Base-by-base conservation (phyloP, 2,113 vertebrate species). In the Tapirus terrestris region DNA sequence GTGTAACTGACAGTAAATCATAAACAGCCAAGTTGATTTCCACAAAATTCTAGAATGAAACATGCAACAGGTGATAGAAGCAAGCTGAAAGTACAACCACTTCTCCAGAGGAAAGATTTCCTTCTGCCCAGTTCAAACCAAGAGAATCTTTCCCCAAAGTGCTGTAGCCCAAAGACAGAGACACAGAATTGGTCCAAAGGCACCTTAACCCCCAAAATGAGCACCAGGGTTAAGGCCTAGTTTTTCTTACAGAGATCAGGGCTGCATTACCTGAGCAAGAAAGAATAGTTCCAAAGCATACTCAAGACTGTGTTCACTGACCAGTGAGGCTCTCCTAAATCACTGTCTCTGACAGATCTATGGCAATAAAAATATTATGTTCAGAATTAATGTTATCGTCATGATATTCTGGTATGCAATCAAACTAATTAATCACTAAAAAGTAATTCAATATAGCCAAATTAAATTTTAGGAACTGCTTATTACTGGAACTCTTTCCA, bases 21-120 rank as follows among this genome's bases (percentile, higher is more conserved):
- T 56, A 68, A 94, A 36, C 39, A 95, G 61, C 33, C 27, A 90
- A 92, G 31, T 81, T 91, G 51, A 48, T 12, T 43, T 77, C 36
- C 29, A 73, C 23, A 77, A 95, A 88, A 93, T 87, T 97, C n/a
- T 88, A 82, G 5, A 91, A 75, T 63, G 51, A 80, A 95, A 91
- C 1, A 27, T 45, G 48, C 23, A 94, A 79, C 33, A 56, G 21
- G 17, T 76, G 16, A 84, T 9, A 91, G 20, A 85, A 73, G 82
- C 7, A 87, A 87, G 23, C 16, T 94, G 36, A 81, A 72, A 61
- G 5, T 39, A 70, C 33, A 92, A 73, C 16, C 68, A 43, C 43
- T 56, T 75, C 68, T 70, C 8, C 20, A 31, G 3, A 81, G 21
- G 36, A 39, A 56, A n/a, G n/a, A 84, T 88, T 90, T 79, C 75